A percentile compares a stretch with the other conserved stretches of the same genome.
phyloP scores from a whole-genome alignment of 1,140 invertebrate species.

The Leptoteleia sp. region DNA sequence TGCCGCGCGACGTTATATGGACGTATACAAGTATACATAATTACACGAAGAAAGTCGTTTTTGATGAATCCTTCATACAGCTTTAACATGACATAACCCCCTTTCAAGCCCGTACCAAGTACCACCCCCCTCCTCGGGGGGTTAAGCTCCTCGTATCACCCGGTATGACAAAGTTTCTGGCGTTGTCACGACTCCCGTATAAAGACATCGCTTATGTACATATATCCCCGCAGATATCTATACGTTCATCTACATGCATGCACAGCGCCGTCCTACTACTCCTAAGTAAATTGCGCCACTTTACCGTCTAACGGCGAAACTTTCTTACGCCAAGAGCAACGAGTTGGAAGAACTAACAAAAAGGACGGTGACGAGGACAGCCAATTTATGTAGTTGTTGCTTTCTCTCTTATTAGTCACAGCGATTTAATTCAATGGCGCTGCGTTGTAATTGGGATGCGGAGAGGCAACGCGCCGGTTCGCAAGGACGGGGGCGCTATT shows the following conservation, averaged over 20 bases:
- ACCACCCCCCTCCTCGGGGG: conserved; percentile 35
- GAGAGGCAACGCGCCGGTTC: conserved; percentile 16
- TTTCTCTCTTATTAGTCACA: conserved; percentile 10
- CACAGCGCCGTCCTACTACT: conserved; percentile 32
- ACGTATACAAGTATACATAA: conserved; percentile 41
- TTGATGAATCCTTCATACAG: conserved; percentile 44
- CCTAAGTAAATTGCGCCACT: conserved; percentile 56
- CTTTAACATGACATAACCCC: conserved; percentile 44
- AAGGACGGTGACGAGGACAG: conserved; percentile 23
- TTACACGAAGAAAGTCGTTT: conserved; percentile 46
- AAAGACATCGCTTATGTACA: conserved; percentile 44
- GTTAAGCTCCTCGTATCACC: conserved; percentile 50
- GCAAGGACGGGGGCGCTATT: conserved; percentile 6
- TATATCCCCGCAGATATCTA: conserved; percentile 43
- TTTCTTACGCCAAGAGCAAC: conserved; percentile 48
- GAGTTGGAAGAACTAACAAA: conserved; percentile 45
- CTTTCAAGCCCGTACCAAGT: conserved; percentile 31
- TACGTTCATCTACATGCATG: conserved; percentile 47
- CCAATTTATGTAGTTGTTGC: conserved; percentile 16
- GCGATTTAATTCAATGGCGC: conserved; percentile 29
- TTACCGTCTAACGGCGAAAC: conserved; percentile 50
- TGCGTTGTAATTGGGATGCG: conserved; percentile 20
- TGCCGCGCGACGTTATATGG: conserved; percentile 11
- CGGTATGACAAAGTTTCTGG: conserved; percentile 46
- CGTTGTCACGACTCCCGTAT: conserved; percentile 44